Conservation (phyloP, 2,113 vertebrate genomes). For the Neodon shergylaensis region DNA sequence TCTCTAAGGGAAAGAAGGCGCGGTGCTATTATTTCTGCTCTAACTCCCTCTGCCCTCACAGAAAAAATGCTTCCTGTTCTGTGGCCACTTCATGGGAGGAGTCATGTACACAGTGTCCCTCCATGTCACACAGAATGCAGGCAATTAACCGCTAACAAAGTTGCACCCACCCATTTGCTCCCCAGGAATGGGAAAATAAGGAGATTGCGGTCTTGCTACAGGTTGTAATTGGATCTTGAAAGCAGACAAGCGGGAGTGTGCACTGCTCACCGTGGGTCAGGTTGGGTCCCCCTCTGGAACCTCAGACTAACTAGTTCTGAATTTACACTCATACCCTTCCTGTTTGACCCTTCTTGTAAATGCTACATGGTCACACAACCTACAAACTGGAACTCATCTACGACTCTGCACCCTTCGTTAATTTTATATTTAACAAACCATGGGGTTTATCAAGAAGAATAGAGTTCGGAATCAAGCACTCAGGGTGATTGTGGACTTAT, state of each 20-base stretch:
- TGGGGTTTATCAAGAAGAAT: no score
- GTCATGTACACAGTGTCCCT: neutral
- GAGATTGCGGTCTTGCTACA: no score
- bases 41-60: neutral
- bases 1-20: neutral
- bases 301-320: neutral
- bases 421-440: neutral
- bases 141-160: neutral
- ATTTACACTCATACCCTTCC: neutral
- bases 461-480: neutral
- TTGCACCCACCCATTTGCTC: neutral
- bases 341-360: neutral
- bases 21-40: accelerated
- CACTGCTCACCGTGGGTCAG: neutral
- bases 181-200: neutral
- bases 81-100: no score
- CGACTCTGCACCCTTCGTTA: neutral
- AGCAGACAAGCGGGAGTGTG: neutral
- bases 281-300: neutral
- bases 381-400: neutral
- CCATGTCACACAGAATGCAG: no score
- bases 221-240: no score
- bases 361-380: neutral
- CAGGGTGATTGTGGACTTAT: no score
- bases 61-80: neutral